These are phyloP conservation scores for Epinotia brunnichana DNA, from an alignment of 2,888 invertebrate species.

Conservation along the genomic window DNA sequence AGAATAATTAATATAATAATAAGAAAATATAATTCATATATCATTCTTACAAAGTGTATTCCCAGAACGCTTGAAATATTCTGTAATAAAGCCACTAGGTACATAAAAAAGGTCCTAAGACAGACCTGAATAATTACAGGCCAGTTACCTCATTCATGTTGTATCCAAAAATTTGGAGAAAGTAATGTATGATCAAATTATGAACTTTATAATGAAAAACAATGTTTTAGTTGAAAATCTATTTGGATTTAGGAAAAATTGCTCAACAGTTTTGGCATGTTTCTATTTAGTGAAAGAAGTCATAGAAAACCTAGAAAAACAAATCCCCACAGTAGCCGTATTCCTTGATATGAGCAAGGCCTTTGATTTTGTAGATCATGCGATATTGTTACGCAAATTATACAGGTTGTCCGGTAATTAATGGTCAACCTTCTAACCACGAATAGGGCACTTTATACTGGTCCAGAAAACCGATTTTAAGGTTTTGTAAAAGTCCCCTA, in stretches of 20 bases:
- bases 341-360: conserved; percentile 6
- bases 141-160: conserved; percentile 5
- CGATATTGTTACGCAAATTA: too few species aligned
- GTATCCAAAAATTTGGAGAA: not conserved
- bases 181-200: conserved; percentile 8
- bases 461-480: too few species aligned
- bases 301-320: not conserved
- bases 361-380: conserved; percentile 5
- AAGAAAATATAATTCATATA: not conserved
- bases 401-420: too few species aligned
- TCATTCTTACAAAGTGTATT: conserved; percentile 13
- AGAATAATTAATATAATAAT: too few species aligned
- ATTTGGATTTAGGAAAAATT: conserved; percentile 1
- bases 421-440: too few species aligned
- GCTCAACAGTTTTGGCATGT: conserved; percentile 9
- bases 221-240: not conserved
- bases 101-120: conserved; percentile 13
- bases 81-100: conserved; percentile 10
- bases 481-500: too few species aligned
- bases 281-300: conserved; percentile 2
- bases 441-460: too few species aligned
- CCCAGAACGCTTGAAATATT: conserved; percentile 1
- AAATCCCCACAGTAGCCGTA: not conserved
- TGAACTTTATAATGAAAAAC: conserved; percentile 12
- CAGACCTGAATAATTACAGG: conserved; percentile 1